Percentiles rank a stretch among this genome's conserved stretches.
phyloP scores from a whole-genome alignment of 1,140 invertebrate species.

The Archivesica marissinica region DNA sequence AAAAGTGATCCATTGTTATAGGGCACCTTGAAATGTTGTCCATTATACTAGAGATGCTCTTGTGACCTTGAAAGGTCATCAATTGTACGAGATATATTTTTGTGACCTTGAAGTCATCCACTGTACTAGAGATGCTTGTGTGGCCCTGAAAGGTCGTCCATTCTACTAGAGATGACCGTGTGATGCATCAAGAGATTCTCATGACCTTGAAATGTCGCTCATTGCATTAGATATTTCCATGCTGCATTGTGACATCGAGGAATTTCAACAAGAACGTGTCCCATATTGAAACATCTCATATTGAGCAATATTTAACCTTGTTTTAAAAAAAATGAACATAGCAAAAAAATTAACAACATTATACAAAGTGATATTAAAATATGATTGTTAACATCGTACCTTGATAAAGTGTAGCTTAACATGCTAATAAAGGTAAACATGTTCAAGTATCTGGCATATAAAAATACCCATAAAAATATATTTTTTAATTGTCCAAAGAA shows the following conservation, averaged over 20 bases:
- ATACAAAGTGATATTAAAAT: conserved; percentile 13
- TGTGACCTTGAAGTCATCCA: too few species aligned
- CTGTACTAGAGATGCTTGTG: neutral
- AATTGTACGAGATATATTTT: neutral
- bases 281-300: neutral
- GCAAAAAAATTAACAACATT: conserved; percentile 43
- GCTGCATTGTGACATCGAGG: neutral
- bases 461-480: neutral
- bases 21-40: neutral
- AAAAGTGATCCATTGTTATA: neutral
- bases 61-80: neutral
- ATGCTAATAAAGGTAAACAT: neutral
- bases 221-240: neutral
- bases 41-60: too few species aligned
- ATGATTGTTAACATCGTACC: neutral
- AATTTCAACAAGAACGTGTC: neutral
- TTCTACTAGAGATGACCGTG: neutral
- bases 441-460: neutral
- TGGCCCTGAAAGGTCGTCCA: neutral
- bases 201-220: neutral
- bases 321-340: conserved; percentile 46
- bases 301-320: conserved; percentile 29
- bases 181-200: too few species aligned
- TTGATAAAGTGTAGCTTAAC: conserved; percentile 7
- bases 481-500: neutral